phyloP scores from a whole-genome alignment of 2,797 vertebrate genomes.

The Australoheros facetus region DNA sequence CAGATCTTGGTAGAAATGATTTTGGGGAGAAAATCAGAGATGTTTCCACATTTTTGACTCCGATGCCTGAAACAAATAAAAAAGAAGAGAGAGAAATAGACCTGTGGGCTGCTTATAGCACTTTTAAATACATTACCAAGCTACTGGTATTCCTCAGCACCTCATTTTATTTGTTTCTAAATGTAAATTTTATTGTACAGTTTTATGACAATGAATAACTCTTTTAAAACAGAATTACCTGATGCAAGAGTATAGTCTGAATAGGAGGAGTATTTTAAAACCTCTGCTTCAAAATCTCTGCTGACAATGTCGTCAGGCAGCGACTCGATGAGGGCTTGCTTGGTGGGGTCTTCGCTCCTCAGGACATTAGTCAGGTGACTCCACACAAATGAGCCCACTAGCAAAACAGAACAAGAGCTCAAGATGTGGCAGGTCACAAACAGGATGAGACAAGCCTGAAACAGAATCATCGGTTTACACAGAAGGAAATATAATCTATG shows the following conservation, averaged over 20 bases:
- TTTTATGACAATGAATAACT: fast-evolving
- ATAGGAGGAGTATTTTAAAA: conserved; percentile 89
- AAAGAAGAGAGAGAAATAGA: neutral
- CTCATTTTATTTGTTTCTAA: neutral
- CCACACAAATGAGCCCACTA: conserved; percentile 93
- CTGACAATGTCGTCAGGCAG: conserved; percentile 87
- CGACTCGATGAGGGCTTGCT: conserved; percentile 79
- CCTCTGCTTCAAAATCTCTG: conserved; percentile 85
- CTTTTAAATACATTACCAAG: neutral
- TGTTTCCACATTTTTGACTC: conserved; percentile 84
- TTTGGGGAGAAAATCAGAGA: conserved; percentile 86
- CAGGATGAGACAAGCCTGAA: neutral
- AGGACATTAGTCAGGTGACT: conserved; percentile 87
- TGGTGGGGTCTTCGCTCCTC: conserved; percentile 87
- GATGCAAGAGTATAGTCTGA: conserved; percentile 83
- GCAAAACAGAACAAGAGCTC: neutral
- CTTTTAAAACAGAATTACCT: conserved; percentile 69
- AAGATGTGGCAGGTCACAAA: neutral
- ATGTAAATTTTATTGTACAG: neutral
- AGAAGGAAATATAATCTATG: neutral
- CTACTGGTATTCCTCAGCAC: neutral
- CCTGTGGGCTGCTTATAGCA: neutral
- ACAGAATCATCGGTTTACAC: neutral
- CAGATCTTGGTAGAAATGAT: conserved; percentile 86
- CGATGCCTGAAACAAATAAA: conserved; percentile 72